These are phyloP conservation scores for Momotus momota DNA, from an alignment of 2,797 vertebrate genomes.

Conservation along the genomic window DNA sequence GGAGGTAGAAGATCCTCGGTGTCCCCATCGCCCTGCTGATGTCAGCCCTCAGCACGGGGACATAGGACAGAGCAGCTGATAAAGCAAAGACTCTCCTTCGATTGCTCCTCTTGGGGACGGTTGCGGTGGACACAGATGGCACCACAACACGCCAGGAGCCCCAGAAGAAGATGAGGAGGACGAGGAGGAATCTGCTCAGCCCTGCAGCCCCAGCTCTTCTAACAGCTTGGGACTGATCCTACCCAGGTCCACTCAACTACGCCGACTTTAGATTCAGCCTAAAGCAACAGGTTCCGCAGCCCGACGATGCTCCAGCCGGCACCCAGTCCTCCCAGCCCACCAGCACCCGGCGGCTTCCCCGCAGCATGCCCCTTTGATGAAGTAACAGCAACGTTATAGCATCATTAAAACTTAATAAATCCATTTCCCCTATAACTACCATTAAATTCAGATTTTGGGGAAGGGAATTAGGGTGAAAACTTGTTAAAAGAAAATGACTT, in stretches of 20 bases:
- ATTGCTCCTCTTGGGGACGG: background rate
- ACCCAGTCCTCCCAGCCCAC: conserved; percentile 1
- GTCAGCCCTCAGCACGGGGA: fast-evolving
- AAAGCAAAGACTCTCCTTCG: background rate
- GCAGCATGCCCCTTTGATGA: background rate
- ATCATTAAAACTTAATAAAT: conserved; percentile 70
- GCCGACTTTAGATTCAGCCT: background rate
- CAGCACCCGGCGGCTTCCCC: background rate
- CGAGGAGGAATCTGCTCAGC: background rate
- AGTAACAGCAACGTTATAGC: conserved; percentile 2
- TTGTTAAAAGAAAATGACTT: conserved; percentile 52
- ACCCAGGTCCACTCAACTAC: background rate
- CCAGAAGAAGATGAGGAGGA: background rate
- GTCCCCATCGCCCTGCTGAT: fast-evolving
- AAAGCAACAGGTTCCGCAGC: background rate
- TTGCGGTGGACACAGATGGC: background rate
- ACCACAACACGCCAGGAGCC: background rate
- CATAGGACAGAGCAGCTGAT: background rate
- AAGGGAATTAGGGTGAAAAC: conserved; percentile 49
- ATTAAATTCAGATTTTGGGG: conserved; percentile 42
- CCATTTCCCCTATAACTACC: conserved; percentile 58
- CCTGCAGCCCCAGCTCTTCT: background rate
- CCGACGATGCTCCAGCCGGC: background rate
- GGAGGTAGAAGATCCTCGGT: fast-evolving
- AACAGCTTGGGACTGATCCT: background rate